Evolutionary conservation across 1,140 invertebrate genomes (phyloP).

Genomic region (Vanessa tameamea): DNA sequence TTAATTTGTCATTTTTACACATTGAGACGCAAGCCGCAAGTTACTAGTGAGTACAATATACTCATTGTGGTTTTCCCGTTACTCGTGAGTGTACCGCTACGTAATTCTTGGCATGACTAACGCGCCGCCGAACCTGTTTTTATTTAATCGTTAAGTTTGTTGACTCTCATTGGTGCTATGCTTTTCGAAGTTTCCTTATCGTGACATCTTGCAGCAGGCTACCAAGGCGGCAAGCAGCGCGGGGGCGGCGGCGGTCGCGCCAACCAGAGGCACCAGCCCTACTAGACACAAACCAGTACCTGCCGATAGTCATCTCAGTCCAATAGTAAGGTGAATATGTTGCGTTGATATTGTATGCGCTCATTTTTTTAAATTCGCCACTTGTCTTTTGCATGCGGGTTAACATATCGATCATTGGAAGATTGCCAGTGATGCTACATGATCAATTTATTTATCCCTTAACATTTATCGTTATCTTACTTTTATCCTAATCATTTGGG

Average conservation of each 20-base stretch:
- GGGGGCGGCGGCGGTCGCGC: conserved; percentile 84
- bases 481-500: too few species aligned
- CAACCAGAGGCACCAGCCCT: conserved; percentile 89
- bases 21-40: not conserved
- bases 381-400: not conserved
- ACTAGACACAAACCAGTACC: conserved; percentile 81
- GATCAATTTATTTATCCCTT: not conserved
- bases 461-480: not conserved
- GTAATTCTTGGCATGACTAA: conserved; percentile 30
- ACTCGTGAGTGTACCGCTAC: conserved; percentile 37
- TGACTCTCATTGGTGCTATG: not conserved
- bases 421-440: conserved; percentile 1
- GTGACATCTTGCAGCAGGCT: conserved; percentile 73
- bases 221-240: conserved; percentile 84
- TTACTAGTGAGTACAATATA: not conserved
- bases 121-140: conserved; percentile 13
- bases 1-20: too few species aligned
- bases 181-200: conserved; percentile 37
- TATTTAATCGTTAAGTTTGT: conserved; percentile 1
- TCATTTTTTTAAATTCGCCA: conserved; percentile 1
- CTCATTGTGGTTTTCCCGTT: conserved; percentile 25
- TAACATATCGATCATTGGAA: conserved; percentile 8
- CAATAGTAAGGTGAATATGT: conserved; percentile 69
- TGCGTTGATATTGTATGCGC: not conserved
- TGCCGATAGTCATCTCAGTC: conserved; percentile 76